phyloP scores from a whole-genome alignment of 2,113 vertebrate species.

The Terrapene triunguis region DNA sequence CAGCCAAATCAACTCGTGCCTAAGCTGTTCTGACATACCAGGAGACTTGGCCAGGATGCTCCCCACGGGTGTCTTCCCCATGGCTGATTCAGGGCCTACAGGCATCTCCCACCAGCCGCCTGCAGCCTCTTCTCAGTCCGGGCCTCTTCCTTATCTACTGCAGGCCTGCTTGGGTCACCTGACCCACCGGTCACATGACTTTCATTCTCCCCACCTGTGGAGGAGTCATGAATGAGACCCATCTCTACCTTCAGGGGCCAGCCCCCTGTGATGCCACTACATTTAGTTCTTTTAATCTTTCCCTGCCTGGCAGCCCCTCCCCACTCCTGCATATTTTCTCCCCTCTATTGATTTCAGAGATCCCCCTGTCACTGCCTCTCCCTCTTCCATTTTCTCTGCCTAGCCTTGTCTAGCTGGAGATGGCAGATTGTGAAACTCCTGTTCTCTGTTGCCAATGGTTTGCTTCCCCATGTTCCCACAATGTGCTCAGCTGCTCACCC shows the following conservation, averaged over 20 bases:
- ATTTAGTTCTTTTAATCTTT: neutral
- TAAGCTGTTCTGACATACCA: neutral
- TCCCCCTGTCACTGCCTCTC: neutral
- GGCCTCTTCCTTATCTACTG: neutral
- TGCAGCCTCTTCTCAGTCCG: neutral
- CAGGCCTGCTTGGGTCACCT: neutral
- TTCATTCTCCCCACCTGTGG: neutral
- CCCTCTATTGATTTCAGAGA: neutral
- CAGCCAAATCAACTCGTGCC: neutral
- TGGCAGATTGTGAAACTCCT: neutral
- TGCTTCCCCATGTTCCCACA: neutral
- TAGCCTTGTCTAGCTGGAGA: neutral
- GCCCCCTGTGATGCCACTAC: too few relatives aligned
- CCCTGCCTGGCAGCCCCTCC: neutral
- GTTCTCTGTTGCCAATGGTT: neutral
- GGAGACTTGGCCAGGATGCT: neutral
- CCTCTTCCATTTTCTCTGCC: neutral
- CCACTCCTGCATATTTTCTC: neutral
- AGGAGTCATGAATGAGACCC: neutral
- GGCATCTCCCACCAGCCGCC: neutral
- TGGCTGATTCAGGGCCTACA: neutral
- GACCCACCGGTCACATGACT: neutral
- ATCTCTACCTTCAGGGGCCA: too few relatives aligned
- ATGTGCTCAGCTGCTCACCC: neutral
- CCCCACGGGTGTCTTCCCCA: neutral